phyloP scores from a whole-genome alignment of 1,140 invertebrate species.

The Phymastichus coffea region DNA sequence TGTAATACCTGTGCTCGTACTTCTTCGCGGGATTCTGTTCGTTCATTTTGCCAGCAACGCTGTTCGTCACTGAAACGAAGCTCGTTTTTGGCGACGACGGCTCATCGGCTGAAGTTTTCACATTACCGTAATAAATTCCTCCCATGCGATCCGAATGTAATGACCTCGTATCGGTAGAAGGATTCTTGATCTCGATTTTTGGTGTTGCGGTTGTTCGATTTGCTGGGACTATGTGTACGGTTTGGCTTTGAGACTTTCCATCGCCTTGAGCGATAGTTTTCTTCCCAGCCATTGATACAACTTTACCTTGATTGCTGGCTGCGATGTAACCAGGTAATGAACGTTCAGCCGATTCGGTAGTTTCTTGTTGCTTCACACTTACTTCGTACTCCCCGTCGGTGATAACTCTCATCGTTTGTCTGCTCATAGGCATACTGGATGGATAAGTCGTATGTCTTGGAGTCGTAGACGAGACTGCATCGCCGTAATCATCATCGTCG shows the following conservation, averaged over 20 bases:
- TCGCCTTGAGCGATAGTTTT: constrained; percentile 60
- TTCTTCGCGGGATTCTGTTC: constrained; percentile 58
- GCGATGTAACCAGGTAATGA: constrained; percentile 65
- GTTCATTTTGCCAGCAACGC: constrained; percentile 70
- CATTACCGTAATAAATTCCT: constrained; percentile 2
- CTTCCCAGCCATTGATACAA: constrained; percentile 62
- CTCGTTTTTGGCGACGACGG: constrained; percentile 35
- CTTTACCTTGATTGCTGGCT: constrained; percentile 65
- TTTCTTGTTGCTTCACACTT: constrained; percentile 43
- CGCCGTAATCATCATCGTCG: constrained; percentile 35
- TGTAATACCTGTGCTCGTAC: constrained; percentile 68
- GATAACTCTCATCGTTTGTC: constrained; percentile 18
- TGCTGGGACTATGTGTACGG: constrained; percentile 61
- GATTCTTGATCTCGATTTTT: constrained; percentile 30
- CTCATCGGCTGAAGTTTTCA: neutral
- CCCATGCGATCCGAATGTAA: constrained; percentile 33
- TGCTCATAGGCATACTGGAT: neutral
- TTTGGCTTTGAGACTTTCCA: constrained; percentile 66
- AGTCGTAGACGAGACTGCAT: neutral
- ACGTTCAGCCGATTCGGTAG: constrained; percentile 58
- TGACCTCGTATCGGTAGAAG: constrained; percentile 40
- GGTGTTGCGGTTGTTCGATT: constrained; percentile 16
- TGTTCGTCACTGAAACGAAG: constrained; percentile 70
- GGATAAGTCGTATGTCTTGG: neutral
- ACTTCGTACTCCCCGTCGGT: constrained; percentile 37